These are phyloP conservation scores for Tyria jacobaeae DNA, from an alignment of 2,888 invertebrate genomes.

Conservation along the genomic window DNA sequence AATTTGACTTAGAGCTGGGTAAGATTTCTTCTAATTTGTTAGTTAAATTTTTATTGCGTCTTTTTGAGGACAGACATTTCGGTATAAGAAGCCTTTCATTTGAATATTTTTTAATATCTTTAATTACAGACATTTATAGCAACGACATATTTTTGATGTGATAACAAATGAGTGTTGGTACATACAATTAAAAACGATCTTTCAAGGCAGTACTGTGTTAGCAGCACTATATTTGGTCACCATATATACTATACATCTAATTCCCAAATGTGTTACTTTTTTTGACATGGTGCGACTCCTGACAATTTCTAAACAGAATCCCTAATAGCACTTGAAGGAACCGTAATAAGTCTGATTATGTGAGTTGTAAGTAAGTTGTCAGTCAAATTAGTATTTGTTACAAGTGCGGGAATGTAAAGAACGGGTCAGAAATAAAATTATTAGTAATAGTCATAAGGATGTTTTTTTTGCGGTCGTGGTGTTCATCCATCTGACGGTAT, in stretches of 20 bases:
- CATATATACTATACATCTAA: too few relatives aligned
- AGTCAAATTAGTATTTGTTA: not conserved
- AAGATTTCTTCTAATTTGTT: slow-evolving; percentile 85
- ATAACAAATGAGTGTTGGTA: too few relatives aligned
- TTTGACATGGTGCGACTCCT: not conserved
- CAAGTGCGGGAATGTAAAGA: not conserved
- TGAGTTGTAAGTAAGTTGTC: not conserved
- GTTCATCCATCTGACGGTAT: too few relatives aligned
- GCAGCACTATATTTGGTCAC: too few relatives aligned
- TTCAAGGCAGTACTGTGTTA: not conserved
- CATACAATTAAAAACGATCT: too few relatives aligned
- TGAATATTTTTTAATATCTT: slow-evolving; percentile 48
- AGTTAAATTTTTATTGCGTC: slow-evolving; percentile 81
- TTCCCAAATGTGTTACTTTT: too few relatives aligned
- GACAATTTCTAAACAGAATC: not conserved
- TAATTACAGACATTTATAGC: too few relatives aligned
- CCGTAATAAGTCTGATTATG: not conserved
- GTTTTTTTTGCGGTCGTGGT: too few relatives aligned
- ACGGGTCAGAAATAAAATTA: not conserved
- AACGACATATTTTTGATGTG: too few relatives aligned
- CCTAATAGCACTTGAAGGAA: not conserved
- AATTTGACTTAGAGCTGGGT: slow-evolving; percentile 85
- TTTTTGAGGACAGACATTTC: slow-evolving; percentile 55
- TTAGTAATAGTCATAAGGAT: too few relatives aligned
- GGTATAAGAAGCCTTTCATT: slow-evolving; percentile 50